phyloP scores from a whole-genome alignment of 2,888 invertebrate genomes.

The Mayetiola destructor region DNA sequence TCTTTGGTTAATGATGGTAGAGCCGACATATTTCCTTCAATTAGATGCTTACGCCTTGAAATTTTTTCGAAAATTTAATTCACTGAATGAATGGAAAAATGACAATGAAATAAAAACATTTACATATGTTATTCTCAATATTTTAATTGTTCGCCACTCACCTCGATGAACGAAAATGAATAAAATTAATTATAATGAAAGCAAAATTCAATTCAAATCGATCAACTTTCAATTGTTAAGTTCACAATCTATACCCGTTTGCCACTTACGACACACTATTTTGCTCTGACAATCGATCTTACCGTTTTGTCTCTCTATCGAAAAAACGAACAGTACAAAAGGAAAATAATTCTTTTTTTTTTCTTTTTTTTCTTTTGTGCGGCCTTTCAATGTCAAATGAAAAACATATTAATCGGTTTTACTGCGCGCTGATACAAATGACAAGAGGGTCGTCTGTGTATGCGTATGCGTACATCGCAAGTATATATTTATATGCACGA shows the following conservation, averaged over 20 bases:
- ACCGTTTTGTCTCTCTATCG: background rate
- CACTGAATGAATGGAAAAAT: background rate
- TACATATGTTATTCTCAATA: no score
- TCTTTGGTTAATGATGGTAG: conserved; percentile 46
- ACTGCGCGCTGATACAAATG: no score
- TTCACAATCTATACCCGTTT: background rate
- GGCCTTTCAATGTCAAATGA: conserved; percentile 35
- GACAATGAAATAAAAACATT: no score
- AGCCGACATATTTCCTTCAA: conserved; percentile 34
- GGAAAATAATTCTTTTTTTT: no score
- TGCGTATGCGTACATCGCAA: no score
- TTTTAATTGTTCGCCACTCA: no score
- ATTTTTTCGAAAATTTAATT: background rate
- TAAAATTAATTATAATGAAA: no score
- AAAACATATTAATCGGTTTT: conserved; percentile 25
- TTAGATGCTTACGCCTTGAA: background rate
- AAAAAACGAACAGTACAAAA: background rate
- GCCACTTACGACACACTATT: background rate
- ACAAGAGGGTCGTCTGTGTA: no score
- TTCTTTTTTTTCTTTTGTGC: no score
- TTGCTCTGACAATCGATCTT: background rate
- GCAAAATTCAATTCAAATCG: background rate
- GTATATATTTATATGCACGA: no score
- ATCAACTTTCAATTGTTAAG: background rate
- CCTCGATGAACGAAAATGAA: no score